Evolutionary conservation across 2,113 vertebrate genomes (phyloP).

Genomic region (Mystacornis crossleyi): DNA sequence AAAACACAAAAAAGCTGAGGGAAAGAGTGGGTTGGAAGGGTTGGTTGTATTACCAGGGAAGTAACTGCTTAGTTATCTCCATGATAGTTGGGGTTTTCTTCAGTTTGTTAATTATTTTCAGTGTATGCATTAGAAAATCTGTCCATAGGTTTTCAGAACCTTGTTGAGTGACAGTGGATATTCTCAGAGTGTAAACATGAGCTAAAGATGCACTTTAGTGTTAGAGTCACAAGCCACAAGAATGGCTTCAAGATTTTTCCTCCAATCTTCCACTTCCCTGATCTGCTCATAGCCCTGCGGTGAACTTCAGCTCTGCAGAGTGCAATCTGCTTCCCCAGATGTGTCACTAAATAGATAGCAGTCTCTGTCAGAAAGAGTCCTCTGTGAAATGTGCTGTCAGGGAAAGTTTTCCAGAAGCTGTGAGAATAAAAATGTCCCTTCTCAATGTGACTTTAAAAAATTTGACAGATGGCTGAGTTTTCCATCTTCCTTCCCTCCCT

Average conservation of each 20-base stretch:
- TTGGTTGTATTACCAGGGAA: background rate
- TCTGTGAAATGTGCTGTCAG: background rate
- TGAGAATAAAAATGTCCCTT: background rate
- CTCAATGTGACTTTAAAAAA: background rate
- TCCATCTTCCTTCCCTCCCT: background rate
- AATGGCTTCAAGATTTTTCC: background rate
- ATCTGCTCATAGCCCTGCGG: background rate
- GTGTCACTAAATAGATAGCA: background rate
- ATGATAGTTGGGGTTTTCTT: background rate
- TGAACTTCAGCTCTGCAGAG: background rate
- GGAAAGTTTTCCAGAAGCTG: background rate
- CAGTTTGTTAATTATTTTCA: background rate
- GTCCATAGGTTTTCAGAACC: background rate
- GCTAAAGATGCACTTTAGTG: background rate
- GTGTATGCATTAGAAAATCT: background rate
- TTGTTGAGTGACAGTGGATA: background rate
- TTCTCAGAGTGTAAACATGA: background rate
- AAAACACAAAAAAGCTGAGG: background rate
- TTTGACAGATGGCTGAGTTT: background rate
- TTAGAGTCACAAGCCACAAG: background rate
- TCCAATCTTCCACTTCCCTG: background rate
- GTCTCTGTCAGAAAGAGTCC: background rate
- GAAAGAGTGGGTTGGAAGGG: accelerated
- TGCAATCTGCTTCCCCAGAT: background rate
- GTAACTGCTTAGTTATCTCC: background rate